These are phyloP conservation scores for Cydia strobilella DNA, from an alignment of 1,140 invertebrate genomes.

Conservation along the genomic window DNA sequence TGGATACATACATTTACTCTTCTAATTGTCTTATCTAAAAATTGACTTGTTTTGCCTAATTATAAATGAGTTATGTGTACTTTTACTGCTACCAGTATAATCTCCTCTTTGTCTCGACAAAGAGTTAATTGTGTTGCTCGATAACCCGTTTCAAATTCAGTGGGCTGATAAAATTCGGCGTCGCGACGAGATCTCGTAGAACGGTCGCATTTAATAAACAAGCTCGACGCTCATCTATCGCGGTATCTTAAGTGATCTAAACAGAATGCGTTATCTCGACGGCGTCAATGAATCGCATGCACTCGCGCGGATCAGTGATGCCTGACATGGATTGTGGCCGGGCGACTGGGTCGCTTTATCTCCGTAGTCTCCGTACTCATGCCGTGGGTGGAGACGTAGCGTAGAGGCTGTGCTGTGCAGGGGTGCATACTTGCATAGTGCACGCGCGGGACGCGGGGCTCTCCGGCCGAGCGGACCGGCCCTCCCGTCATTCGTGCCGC, in stretches of 20 bases:
- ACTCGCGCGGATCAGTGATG: constrained; percentile 48
- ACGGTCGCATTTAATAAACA: constrained; percentile 8
- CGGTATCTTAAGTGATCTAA: constrained; percentile 53
- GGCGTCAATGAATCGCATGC: constrained; percentile 68
- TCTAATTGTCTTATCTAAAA: constrained; percentile 18
- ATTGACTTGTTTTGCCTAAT: constrained; percentile 20
- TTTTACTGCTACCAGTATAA: constrained; percentile 19
- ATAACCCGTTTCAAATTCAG: constrained; percentile 26
- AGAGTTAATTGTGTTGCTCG: constrained; percentile 26
- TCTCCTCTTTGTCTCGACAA: constrained; percentile 13
- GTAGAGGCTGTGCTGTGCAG: constrained; percentile 63
- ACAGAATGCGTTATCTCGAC: constrained; percentile 59
- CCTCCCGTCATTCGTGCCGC: constrained; percentile 56
- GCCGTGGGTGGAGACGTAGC: constrained; percentile 46
- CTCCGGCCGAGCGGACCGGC: constrained; percentile 49
- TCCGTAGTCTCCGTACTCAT: constrained; percentile 46
- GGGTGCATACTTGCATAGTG: constrained; percentile 63
- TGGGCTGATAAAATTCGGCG: constrained; percentile 16
- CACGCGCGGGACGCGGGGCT: constrained; percentile 44
- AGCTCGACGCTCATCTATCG: constrained; percentile 46
- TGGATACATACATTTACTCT: constrained; percentile 27
- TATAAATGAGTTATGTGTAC: constrained; percentile 18
- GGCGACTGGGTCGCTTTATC: constrained; percentile 54
- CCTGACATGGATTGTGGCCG: constrained; percentile 42
- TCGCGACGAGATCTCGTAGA: constrained; percentile 45